Conservation (phyloP, 2,797 vertebrate species). For the Delichon dasypus region DNA sequence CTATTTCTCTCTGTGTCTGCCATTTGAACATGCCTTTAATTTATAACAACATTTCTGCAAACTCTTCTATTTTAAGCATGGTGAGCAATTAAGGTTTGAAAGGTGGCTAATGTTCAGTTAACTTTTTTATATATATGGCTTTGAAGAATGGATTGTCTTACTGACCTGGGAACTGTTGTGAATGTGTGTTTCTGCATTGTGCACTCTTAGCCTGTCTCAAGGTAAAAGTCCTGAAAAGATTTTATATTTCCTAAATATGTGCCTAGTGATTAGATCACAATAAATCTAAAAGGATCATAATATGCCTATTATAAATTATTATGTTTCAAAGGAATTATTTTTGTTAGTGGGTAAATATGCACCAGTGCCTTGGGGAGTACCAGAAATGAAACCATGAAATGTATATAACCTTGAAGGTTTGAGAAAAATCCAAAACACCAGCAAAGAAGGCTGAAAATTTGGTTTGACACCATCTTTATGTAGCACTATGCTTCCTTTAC, state of each 20-base stretch:
- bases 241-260: constrained; percentile 8
- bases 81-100: background rate
- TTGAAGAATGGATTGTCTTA: background rate
- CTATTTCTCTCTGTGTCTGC: background rate
- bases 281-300: constrained; percentile 16
- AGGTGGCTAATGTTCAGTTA: constrained; percentile 8
- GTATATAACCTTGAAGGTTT: constrained; percentile 16
- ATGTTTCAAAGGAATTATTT: constrained; percentile 31
- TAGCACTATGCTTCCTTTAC: background rate
- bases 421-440: constrained; percentile 14
- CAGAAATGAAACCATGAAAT: constrained; percentile 21
- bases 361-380: constrained; percentile 12
- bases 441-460: background rate
- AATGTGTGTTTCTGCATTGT: background rate
- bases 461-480: constrained; percentile 7
- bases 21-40: background rate
- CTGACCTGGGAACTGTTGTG: background rate
- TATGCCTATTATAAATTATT: constrained; percentile 31
- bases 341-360: constrained; percentile 16
- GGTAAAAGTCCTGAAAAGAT: constrained; percentile 25
- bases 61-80: background rate
- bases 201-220: background rate
- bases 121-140: background rate
- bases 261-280: constrained; percentile 34
- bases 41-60: background rate